Base-by-base conservation (phyloP, 2,888 invertebrate species). In the Dioctria rufipes region DNA sequence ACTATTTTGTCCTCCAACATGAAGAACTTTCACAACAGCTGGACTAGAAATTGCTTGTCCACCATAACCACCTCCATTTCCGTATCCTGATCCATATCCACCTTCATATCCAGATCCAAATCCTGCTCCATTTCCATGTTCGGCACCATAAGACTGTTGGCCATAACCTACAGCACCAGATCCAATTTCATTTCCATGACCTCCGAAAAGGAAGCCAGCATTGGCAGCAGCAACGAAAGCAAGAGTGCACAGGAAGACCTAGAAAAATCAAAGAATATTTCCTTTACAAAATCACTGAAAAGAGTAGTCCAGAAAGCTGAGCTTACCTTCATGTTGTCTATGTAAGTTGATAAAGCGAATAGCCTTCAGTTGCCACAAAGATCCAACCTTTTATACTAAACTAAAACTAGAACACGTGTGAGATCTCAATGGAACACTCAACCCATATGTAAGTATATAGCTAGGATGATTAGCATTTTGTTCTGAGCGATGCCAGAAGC, bases 121-220 rank as follows among this genome's bases (percentile, higher is more conserved):
- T 3, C n/a, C 61, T 61, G 8, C 6, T 11, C 4, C 3, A 61
- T 25, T 61, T 61, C 25, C 13, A 61, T 61, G 25, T 25, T 25
- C 25, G 2, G 5, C 46, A 46, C 46, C 8, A 8, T 46, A 46
- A 46, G 46, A 46, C 46, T 46, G 46, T 5, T 46, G 46, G 2
- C 8, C 8, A 46, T 46, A 4, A 9, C n/a, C 39, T 39, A 39
- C 37, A 9, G 8, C 3, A 37, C 49, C 13, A 39, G 8, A 3
- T 46, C 51, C 51, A 9, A 13, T 2, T 25, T 25, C 25, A 71
- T 11, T 4, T 58, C n/a, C 58, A 58, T 58, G 58, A 6, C 46
- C 58, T 58, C 58, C 66, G 43, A 67, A 67, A n/a, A 78, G 40
- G 65, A 13, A 65, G 3, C 78, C 65, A 51, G 65, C 78, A 9